Evolutionary conservation across 2,797 vertebrate genomes (phyloP).

Genomic region (Meda fulgida): DNA sequence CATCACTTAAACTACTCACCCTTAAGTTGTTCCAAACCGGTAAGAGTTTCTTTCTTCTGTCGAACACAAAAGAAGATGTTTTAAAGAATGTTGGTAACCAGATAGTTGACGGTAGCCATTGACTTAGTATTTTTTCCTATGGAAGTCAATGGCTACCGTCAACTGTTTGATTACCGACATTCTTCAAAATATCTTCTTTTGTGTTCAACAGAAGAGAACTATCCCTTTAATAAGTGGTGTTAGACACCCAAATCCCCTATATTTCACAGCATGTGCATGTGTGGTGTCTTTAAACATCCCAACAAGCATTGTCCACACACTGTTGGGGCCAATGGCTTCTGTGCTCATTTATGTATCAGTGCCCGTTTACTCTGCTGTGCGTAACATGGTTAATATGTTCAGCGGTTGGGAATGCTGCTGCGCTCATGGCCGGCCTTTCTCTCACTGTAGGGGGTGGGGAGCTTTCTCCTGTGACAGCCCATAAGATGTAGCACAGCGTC

Average conservation of each 20-base stretch:
- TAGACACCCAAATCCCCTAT: neutral
- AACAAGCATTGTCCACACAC: neutral
- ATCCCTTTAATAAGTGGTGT: neutral
- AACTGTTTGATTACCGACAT: too few species aligned
- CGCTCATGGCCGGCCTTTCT: neutral
- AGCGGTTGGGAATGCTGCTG: neutral
- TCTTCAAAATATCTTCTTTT: too few species aligned
- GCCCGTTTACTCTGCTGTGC: slow-evolving; percentile 34
- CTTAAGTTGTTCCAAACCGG: too few species aligned
- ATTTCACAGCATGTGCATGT: slow-evolving; percentile 3
- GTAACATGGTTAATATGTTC: slow-evolving; percentile 33
- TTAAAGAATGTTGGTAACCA: too few species aligned
- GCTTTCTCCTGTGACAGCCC: neutral
- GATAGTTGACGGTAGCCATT: too few species aligned
- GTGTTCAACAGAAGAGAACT: too few species aligned
- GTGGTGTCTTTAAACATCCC: slow-evolving; percentile 9
- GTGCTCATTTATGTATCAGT: neutral
- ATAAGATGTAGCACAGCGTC: neutral
- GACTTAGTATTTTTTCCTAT: too few species aligned
- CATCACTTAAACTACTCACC: too few species aligned
- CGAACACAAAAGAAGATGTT: too few species aligned
- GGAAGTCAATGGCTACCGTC: too few species aligned
- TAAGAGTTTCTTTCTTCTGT: too few species aligned
- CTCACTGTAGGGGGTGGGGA: neutral
- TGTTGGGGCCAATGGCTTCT: neutral